A percentile compares a stretch with the other conserved stretches of the same genome.
These are phyloP conservation scores for Thomomys bottae DNA, from an alignment of 2,113 vertebrate species.

Conservation along the genomic window DNA sequence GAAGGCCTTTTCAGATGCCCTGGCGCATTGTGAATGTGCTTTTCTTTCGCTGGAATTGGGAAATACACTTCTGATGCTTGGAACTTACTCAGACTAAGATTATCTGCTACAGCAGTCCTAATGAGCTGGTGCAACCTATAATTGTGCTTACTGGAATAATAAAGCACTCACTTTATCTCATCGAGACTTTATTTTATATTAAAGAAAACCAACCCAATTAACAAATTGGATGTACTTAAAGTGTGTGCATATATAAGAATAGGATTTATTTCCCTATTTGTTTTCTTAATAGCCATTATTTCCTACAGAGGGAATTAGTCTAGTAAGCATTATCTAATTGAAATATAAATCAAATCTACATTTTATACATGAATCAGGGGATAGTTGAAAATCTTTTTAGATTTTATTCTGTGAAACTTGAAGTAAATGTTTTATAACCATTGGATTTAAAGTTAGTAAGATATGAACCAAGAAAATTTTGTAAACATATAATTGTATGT, in stretches of 20 bases:
- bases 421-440: background rate
- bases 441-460: background rate
- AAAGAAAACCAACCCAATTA: slow-evolving; percentile 8
- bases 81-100: background rate
- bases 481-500: background rate
- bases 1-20: background rate
- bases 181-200: background rate
- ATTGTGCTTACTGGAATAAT: background rate
- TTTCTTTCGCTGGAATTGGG: background rate
- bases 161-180: background rate
- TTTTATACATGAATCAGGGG: background rate
- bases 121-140: background rate
- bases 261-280: background rate
- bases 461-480: background rate
- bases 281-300: background rate
- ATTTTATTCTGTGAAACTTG: background rate
- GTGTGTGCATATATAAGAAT: background rate
- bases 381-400: background rate
- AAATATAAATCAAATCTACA: slow-evolving; percentile 43
- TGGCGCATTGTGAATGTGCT: background rate
- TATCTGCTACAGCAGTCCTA: background rate
- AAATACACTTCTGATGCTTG: background rate
- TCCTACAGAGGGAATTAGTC: background rate
- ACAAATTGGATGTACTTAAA: background rate
- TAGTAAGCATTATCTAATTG: background rate